phyloP scores from a whole-genome alignment of 2,113 vertebrate species.

The Oxygymnocypris stewartii region DNA sequence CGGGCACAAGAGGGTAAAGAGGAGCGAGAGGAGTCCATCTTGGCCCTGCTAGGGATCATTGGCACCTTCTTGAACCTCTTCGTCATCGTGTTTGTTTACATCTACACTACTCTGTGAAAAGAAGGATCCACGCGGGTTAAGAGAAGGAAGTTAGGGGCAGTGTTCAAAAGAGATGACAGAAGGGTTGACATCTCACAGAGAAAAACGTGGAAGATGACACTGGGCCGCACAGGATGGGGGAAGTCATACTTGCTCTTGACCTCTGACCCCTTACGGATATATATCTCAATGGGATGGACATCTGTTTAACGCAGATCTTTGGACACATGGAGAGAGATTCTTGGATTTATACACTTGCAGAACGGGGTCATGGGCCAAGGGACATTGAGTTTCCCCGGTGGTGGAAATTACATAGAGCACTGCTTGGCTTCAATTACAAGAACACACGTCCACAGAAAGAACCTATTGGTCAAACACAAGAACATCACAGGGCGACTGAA shows the following conservation, averaged over 20 bases:
- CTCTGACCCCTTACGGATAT: not conserved
- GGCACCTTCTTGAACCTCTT: constrained; percentile 89
- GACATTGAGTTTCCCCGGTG: constrained; percentile 23
- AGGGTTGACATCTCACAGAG: constrained; percentile 3
- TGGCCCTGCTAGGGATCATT: constrained; percentile 86
- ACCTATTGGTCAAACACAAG: not conserved
- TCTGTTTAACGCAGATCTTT: not conserved
- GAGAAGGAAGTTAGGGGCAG: not conserved
- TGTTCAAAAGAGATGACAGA: not conserved
- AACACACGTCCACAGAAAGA: constrained; percentile 21
- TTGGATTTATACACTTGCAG: not conserved
- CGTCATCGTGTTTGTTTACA: constrained; percentile 88
- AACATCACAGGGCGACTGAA: not conserved
- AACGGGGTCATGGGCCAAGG: constrained; percentile 16
- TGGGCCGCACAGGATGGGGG: not conserved
- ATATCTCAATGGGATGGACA: not conserved
- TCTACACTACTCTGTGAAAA: constrained; percentile 86
- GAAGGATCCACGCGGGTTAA: not conserved
- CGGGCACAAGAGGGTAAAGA: constrained; percentile 84
- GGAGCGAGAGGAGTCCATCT: constrained; percentile 88
- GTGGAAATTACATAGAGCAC: constrained; percentile 19
- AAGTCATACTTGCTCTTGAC: not conserved
- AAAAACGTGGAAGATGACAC: constrained; percentile 46
- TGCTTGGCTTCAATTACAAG: not conserved
- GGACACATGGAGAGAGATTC: not conserved